Conservation (phyloP, 2,888 invertebrate genomes). For the Dromius quadrimaculatus region DNA sequence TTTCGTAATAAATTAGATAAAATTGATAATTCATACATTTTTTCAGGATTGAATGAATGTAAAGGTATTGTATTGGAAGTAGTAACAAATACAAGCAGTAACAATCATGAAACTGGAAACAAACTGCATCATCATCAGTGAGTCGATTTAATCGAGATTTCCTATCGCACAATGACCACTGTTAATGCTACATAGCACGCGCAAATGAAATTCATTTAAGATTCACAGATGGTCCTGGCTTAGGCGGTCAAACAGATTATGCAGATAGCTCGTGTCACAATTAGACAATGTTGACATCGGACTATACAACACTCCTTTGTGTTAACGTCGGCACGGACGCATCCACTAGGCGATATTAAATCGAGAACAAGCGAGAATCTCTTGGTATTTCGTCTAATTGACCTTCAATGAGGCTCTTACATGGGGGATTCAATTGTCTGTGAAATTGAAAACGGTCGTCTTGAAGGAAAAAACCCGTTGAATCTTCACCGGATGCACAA, state of each 20-base stretch:
- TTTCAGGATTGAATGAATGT: no score
- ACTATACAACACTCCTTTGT: slow-evolving; percentile 19
- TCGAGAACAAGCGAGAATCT: slow-evolving; percentile 22
- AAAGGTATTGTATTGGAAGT: no score
- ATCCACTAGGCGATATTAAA: slow-evolving; percentile 22
- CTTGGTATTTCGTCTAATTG: slow-evolving; percentile 39
- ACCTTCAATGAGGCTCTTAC: slow-evolving; percentile 33
- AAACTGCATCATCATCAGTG: no score
- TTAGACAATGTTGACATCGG: slow-evolving; percentile 29
- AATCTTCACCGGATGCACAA: background rate
- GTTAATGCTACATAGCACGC: no score
- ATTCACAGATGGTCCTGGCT: slow-evolving; percentile 35
- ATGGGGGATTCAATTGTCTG: slow-evolving; percentile 31
- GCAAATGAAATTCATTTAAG: slow-evolving; percentile 41
- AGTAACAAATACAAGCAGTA: no score
- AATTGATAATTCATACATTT: no score
- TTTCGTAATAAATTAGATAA: no score
- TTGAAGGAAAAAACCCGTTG: slow-evolving; percentile 15
- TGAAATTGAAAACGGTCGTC: slow-evolving; percentile 43
- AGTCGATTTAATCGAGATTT: no score
- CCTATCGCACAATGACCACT: no score
- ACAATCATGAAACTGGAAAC: no score
- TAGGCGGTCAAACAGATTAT: slow-evolving; percentile 42
- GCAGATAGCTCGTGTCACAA: slow-evolving; percentile 29
- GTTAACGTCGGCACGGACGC: background rate